Evolutionary conservation across 2,113 vertebrate species (phyloP), one percentile per base, ranked within the genome.

Genomic region (Neogale vison): DNA sequence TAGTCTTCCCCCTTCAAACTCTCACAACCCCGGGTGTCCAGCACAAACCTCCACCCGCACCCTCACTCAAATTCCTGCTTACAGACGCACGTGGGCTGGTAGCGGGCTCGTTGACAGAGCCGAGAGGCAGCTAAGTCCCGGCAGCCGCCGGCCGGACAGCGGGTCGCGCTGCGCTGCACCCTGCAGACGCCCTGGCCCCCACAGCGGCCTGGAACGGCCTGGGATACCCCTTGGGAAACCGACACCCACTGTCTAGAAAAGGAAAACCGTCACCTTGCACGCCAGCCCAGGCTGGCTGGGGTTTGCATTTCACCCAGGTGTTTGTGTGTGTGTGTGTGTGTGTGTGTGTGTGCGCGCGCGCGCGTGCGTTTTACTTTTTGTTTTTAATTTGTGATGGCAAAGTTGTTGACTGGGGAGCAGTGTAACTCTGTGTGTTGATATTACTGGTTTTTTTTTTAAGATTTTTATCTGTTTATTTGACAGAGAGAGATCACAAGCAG

Each of bases 81-180:
- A 55, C 74, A 15, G 87, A 45, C 6, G 29, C 23, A 1, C 29
- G 14, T 39, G 67, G 80, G 55, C 63, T 10, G 36, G 14, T 24
- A 29, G 71, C 84, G 69, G n/a, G 69, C 7, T 47, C 14, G 31
- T 42, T 63, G 21, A 50, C 57, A 1, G 31, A 93, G n/a, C 42
- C 9, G 1, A 3, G 23, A 39, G 34, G 34, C 45, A 7, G 36
- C 17, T 69, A 86, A 39, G n/a, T 52, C 42, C 67, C 4, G 4
- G 34, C 31, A 24, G 18, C n/a, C 1, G 1, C 14, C 1, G 20
- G 34, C 36, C 1, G 0, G 21, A 24, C 47, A 63, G 39, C 29
- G 57, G 36, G 17, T 9, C 0, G 13, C 31, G 8, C 34, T 29
- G 11, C 29, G 1, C 24, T 1, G 6, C 21, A 50, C 7, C 29